A percentile compares a stretch with the other conserved stretches of the same genome.
Evolutionary conservation across 2,797 vertebrate genomes (phyloP).

Genomic region (Lacerta bilineata): DNA sequence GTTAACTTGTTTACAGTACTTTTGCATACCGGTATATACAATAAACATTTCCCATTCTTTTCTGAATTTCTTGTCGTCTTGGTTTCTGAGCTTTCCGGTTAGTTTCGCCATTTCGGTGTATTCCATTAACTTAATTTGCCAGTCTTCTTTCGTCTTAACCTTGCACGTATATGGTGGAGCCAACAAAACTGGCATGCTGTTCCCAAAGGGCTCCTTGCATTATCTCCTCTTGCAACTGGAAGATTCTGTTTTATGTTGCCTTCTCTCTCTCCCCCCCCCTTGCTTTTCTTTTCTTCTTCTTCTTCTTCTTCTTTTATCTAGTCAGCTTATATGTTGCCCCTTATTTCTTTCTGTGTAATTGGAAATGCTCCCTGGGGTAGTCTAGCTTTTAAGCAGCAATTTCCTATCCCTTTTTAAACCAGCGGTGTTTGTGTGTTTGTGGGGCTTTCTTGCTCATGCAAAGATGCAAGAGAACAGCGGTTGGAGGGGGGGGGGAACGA

Average conservation of each 20-base stretch:
- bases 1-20: too few species aligned
- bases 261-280: not conserved
- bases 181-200: not conserved
- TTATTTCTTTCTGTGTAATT: conserved; percentile 41
- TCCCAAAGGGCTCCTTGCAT: not conserved
- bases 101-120: too few species aligned
- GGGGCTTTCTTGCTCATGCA: conserved; percentile 37
- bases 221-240: not conserved
- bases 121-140: not conserved
- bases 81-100: too few species aligned
- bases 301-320: not conserved
- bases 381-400: conserved; percentile 39
- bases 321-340: conserved; percentile 11
- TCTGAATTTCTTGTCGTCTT: too few species aligned
- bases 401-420: conserved; percentile 54
- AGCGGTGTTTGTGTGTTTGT: conserved; percentile 46
- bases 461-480: not conserved
- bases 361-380: conserved; percentile 62
- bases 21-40: too few species aligned
- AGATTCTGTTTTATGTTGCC: conserved; percentile 20
- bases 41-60: too few species aligned
- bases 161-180: not conserved
- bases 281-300: conserved; percentile 28
- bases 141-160: not conserved
- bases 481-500: not conserved